phyloP scores from a whole-genome alignment of 2,797 vertebrate species.

The Apogon hyalosoma region DNA sequence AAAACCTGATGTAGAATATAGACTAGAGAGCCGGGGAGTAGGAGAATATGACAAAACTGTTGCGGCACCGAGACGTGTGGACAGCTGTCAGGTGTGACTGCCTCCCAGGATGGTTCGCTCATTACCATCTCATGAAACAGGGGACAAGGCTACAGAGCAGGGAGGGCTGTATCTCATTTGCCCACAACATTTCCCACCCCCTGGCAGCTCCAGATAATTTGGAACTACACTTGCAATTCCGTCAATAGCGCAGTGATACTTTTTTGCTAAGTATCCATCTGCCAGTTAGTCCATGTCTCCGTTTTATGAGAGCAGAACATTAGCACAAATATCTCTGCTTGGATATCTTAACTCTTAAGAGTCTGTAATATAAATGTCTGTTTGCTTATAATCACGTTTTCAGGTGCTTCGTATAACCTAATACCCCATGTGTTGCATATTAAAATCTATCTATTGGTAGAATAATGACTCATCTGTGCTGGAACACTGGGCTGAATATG shows the following conservation, averaged over 20 bases:
- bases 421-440: no score
- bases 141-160: slow-evolving; percentile 55
- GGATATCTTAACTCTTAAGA: no score
- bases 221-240: slow-evolving; percentile 50
- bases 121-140: slow-evolving; percentile 74
- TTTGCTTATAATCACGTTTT: no score
- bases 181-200: slow-evolving; percentile 63
- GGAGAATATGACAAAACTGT: slow-evolving; percentile 67
- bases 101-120: slow-evolving; percentile 72
- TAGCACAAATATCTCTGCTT: slow-evolving; percentile 2
- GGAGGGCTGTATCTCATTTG: slow-evolving; percentile 70
- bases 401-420: no score
- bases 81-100: slow-evolving; percentile 79
- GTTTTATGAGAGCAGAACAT: slow-evolving; percentile 20
- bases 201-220: slow-evolving; percentile 69
- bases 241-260: slow-evolving; percentile 57
- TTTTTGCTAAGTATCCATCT: slow-evolving; percentile 62
- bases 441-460: no score
- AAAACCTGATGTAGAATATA: slow-evolving; percentile 47
- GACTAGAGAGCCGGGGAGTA: slow-evolving; percentile 32
- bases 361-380: no score
- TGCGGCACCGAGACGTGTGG: slow-evolving; percentile 65
- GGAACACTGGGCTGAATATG: no score
- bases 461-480: no score
- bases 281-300: slow-evolving; percentile 27